These are phyloP conservation scores for Bolinopsis microptera DNA, from an alignment of 37 sponge, comb jelly and placozoan species.

Conservation along the genomic window DNA sequence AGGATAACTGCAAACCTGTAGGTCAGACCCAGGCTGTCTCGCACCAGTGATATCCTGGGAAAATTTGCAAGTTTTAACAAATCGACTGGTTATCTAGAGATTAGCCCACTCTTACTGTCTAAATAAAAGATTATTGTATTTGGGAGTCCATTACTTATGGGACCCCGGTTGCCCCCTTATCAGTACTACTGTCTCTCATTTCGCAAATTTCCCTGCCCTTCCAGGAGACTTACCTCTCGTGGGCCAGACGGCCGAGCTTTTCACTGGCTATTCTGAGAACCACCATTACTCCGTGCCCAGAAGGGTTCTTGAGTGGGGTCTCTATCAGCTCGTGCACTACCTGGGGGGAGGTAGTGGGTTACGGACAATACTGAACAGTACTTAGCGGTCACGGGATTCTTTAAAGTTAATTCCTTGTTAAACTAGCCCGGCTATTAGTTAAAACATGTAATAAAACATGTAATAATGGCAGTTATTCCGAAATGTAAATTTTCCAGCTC, in stretches of 20 bases:
- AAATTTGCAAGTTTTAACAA: neutral
- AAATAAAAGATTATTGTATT: neutral
- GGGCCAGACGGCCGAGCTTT: constrained; percentile 4
- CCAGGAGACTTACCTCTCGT: constrained; percentile 30
- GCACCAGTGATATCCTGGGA: constrained; percentile 47
- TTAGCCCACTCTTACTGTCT: neutral
- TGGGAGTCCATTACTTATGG: neutral
- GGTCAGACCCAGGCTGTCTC: constrained; percentile 75
- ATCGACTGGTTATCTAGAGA: neutral
- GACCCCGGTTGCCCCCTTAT: neutral
- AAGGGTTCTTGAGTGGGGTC: constrained; percentile 68
- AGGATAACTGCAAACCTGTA: constrained; percentile 84
- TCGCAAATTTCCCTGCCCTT: neutral
- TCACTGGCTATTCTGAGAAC: constrained; percentile 69
- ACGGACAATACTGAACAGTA: neutral
- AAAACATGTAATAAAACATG: neutral
- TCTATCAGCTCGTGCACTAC: constrained; percentile 71
- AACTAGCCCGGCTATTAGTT: neutral
- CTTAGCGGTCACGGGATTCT: neutral
- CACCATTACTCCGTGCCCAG: constrained; percentile 76
- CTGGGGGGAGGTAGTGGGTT: constrained; percentile 22
- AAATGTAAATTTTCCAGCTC: neutral
- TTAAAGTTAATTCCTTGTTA: neutral
- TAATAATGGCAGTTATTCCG: neutral
- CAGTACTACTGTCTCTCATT: neutral